phyloP scores from a whole-genome alignment of 2,113 vertebrate genomes.

The Colius striatus region DNA sequence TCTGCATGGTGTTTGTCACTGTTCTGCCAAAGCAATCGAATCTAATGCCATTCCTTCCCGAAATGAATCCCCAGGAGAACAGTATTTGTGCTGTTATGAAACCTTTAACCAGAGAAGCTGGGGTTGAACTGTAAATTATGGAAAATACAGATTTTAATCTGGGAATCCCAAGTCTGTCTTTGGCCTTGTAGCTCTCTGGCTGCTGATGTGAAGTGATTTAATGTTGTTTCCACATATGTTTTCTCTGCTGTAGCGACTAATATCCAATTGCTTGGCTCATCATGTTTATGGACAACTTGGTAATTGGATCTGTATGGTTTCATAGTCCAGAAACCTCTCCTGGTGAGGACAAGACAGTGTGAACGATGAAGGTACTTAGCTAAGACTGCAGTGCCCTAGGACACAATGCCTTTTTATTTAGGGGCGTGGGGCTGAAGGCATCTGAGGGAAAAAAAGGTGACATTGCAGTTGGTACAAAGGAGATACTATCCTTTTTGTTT shows the following conservation, averaged over 20 bases:
- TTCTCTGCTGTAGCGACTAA: background rate
- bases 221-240: background rate
- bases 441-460: background rate
- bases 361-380: background rate
- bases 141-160: conserved; percentile 20
- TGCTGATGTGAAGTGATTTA: background rate
- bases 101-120: background rate
- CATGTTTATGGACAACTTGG: background rate
- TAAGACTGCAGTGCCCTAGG: background rate
- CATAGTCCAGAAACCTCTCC: background rate
- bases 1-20: conserved; percentile 55
- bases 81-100: background rate
- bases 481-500: background rate
- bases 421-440: background rate
- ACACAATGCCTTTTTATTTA: background rate
- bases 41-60: conserved; percentile 26
- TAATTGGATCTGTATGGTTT: background rate
- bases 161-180: background rate
- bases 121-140: background rate
- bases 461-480: background rate
- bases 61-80: conserved; percentile 30
- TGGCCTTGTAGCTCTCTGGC: background rate
- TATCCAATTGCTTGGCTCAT: background rate
- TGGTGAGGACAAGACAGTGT: background rate
- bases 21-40: conserved; percentile 32